Evolutionary conservation across 2,113 vertebrate species (phyloP), one percentile per base, ranked within the genome.

Genomic region (Haplotaxodon microlepis): DNA sequence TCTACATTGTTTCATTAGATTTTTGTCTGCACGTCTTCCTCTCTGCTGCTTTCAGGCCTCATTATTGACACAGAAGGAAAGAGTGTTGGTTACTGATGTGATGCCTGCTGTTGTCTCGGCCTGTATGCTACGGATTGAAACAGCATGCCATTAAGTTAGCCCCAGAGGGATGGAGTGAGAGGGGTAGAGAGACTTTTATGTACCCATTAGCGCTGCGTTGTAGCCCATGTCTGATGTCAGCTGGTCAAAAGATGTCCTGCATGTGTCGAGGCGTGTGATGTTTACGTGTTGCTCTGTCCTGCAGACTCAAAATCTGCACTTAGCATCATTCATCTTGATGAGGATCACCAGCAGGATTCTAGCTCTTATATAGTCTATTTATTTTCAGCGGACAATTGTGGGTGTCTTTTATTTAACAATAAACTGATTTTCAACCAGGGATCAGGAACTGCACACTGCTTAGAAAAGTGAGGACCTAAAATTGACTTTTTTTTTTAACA

Each of bases 291-390:
- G 27, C 50, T 88, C 29, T 63, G 11, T 50, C 56, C 78, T 40
- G 81, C 83, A 82, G 82, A 82, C 86, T 86, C 24, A 21, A 89
- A 90, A 81, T 73, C 45, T 81, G 82, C 86, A 73, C 82, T 91
- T 86, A 87, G 69, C 83, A 86, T 92, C 92, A 76, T 90, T 91
- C 88, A 90, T 93, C 82, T 88, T 90, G 42, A 90, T 92, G 88
- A 88, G 21, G 31, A 85, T 83, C 88, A 63, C 76, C 69, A 80
- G 59, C 27, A 63, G 84, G 50, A 42, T 42, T 84, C 79, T 85
- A 66, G n/a, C 78, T 89, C 71, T 87, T 88, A 9, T 53, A 47
- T 73, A 12, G 57, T 87, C 84, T 7, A 69, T 91, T 38, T 82
- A 47, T 90, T 90, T 84, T 86, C 66, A 83, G 69, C 4, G 5